Conservation (phyloP, 2,113 vertebrate genomes). For the Nesogale talazaci region DNA sequence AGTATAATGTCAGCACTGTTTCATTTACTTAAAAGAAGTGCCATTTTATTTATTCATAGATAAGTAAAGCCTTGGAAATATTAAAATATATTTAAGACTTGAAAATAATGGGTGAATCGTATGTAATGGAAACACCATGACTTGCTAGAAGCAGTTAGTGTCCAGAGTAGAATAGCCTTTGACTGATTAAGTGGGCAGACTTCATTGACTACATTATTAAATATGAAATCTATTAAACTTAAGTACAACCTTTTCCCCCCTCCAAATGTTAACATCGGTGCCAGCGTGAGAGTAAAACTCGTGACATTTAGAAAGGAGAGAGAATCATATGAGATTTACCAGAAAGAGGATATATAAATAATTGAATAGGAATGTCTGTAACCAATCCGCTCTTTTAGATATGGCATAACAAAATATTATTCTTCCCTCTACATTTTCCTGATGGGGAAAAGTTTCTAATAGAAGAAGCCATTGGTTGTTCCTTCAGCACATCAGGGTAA, state of each 20-base stretch:
- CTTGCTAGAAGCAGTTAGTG: slow-evolving; percentile 46
- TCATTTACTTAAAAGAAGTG: slow-evolving; percentile 57
- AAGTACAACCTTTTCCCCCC: slow-evolving; percentile 60
- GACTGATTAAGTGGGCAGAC: slow-evolving; percentile 76
- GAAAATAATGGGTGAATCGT: slow-evolving; percentile 62
- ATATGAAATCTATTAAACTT: slow-evolving; percentile 80
- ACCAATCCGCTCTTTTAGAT: slow-evolving; percentile 73
- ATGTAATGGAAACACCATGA: slow-evolving; percentile 44
- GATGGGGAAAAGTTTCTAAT: slow-evolving; percentile 61
- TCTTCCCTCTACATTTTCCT: slow-evolving; percentile 42
- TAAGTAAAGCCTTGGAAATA: slow-evolving; percentile 23
- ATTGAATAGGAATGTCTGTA: slow-evolving; percentile 79
- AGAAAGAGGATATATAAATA: slow-evolving; percentile 81
- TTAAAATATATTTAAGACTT: slow-evolving; percentile 23
- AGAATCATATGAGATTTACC: slow-evolving; percentile 81
- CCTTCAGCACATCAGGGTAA: slow-evolving; percentile 46
- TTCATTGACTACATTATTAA: slow-evolving; percentile 79
- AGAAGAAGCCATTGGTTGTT: slow-evolving; percentile 64
- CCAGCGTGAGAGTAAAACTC: slow-evolving; percentile 74
- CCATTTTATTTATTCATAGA: slow-evolving; percentile 45
- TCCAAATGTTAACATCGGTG: slow-evolving; percentile 74
- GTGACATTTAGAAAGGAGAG: slow-evolving; percentile 76
- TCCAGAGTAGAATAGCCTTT: slow-evolving; percentile 74
- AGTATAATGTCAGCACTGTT: not conserved
- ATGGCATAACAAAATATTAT: slow-evolving; percentile 76